Base-by-base conservation (phyloP, 2,888 invertebrate species). In the Mesorhabditis spiculigera region DNA sequence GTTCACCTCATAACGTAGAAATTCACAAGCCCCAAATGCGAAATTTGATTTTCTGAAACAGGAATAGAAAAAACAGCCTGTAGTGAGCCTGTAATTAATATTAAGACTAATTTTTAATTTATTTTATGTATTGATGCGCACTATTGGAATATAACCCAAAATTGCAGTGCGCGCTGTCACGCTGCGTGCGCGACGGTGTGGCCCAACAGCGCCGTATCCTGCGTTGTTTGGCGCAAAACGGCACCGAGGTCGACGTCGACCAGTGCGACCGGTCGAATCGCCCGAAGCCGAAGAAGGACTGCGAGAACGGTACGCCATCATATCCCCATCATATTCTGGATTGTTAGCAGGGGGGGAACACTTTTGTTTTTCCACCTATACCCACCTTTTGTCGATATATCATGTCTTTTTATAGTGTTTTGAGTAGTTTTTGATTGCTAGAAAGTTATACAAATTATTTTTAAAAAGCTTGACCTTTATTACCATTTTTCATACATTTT, bases 251-350 rank as follows among this genome's bases (percentile, higher is more conserved):
- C 82, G 90, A 88, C 73, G 85, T 88, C 28, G 87, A 87, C 4
- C 89, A 90, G 71, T 96, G 95, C 86, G 91, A 92, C 81, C 90
- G 90, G 77, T 89, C 90, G 74, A 90, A 90, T 45, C 90, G 90
- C 82, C 96, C 95, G 0, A 90, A 91, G 67, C 91, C 91, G 79
- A 90, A 90, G 45, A 91, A 91, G 85, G 91, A 93, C 84, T 95
- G 95, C 85, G 90, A 90, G 83, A 92, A 91, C 84, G 90, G 91
- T 83, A 69, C 71, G n/a, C 5, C 5, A 58, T 61, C 13, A 41
- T 43, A 58, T 13, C 8, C 28, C 28, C 28, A 28, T 28, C 28
- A 28, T 28, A 28, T 28, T 28, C 28, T 28, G 28, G 28, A 28
- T 42, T 4, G 43, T n/a, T 69, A 43, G 62, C 10, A 6, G 16